These are phyloP conservation scores for Drosophila tropicalis DNA, from an alignment of 1,140 invertebrate species.

Conservation along the genomic window DNA sequence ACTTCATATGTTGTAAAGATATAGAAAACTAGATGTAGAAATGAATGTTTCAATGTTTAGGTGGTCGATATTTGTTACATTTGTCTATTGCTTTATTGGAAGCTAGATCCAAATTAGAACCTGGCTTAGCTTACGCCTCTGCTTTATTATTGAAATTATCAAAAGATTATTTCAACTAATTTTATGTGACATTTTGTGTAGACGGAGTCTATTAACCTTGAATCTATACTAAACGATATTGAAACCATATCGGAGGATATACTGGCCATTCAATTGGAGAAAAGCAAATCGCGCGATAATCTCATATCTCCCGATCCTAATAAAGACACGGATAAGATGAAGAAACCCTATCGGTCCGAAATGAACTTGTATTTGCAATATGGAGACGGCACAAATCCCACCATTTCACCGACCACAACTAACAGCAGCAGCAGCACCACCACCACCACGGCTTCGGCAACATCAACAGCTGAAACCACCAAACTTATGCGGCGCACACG, in stretches of 20 bases:
- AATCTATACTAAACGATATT: slow-evolving; percentile 84
- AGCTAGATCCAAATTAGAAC: not conserved
- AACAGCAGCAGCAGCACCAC: slow-evolving; percentile 38
- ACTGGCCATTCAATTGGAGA: slow-evolving; percentile 74
- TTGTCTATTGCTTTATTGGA: not conserved
- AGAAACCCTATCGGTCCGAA: slow-evolving; percentile 81
- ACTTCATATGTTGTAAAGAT: too few relatives aligned
- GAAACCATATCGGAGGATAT: slow-evolving; percentile 84
- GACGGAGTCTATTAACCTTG: slow-evolving; percentile 83
- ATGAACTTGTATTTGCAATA: slow-evolving; percentile 80
- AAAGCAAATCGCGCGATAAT: slow-evolving; percentile 73
- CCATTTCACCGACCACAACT: slow-evolving; percentile 42
- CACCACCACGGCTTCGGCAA: slow-evolving; percentile 34
- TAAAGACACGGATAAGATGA: slow-evolving; percentile 53
- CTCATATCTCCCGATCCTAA: slow-evolving; percentile 29
- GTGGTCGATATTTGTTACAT: not conserved
- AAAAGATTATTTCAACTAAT: not conserved
- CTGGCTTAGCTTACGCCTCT: not conserved
- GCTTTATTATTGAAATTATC: not conserved
- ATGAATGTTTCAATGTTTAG: not conserved
- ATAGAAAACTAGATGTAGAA: too few relatives aligned
- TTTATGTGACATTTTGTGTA: slow-evolving; percentile 16
- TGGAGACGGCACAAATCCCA: slow-evolving; percentile 62
- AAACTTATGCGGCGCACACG: slow-evolving; percentile 60
- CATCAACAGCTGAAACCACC: slow-evolving; percentile 24